Conservation (phyloP, 2,113 vertebrate genomes). For the Chamaetylas fuelleborni region DNA sequence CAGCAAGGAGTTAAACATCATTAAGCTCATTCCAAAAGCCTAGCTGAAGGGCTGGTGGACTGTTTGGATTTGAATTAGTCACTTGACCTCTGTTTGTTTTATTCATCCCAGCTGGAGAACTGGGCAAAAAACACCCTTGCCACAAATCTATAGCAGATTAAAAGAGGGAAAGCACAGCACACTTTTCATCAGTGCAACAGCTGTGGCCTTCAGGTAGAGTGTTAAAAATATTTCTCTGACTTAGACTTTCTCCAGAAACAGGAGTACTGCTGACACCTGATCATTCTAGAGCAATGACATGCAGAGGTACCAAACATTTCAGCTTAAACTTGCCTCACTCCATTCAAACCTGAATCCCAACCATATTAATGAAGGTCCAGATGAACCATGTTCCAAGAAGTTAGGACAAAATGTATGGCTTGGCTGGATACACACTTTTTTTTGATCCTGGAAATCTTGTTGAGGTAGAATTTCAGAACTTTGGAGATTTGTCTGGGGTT, state of each 20-base stretch:
- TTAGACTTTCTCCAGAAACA: background rate
- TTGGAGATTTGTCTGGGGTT: background rate
- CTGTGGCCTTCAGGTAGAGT: background rate
- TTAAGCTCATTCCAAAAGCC: constrained; percentile 10
- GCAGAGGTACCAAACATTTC: background rate
- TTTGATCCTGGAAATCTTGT: background rate
- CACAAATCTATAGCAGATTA: background rate
- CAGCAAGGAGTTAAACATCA: constrained; percentile 46
- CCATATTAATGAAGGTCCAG: background rate
- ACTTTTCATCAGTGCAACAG: background rate
- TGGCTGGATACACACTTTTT: background rate
- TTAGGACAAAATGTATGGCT: background rate
- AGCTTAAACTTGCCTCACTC: background rate
- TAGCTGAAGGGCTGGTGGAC: background rate
- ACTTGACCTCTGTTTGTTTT: constrained; percentile 50
- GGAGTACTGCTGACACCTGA: background rate
- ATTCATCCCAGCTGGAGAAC: background rate
- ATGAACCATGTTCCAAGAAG: background rate
- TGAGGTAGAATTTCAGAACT: background rate
- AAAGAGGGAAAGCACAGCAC: background rate
- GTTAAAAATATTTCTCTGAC: background rate
- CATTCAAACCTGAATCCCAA: background rate
- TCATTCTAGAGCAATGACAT: background rate
- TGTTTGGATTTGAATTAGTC: constrained; percentile 55
- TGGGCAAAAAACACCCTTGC: background rate